Conservation (phyloP, 2,113 vertebrate species). For the Centropristis striata region DNA sequence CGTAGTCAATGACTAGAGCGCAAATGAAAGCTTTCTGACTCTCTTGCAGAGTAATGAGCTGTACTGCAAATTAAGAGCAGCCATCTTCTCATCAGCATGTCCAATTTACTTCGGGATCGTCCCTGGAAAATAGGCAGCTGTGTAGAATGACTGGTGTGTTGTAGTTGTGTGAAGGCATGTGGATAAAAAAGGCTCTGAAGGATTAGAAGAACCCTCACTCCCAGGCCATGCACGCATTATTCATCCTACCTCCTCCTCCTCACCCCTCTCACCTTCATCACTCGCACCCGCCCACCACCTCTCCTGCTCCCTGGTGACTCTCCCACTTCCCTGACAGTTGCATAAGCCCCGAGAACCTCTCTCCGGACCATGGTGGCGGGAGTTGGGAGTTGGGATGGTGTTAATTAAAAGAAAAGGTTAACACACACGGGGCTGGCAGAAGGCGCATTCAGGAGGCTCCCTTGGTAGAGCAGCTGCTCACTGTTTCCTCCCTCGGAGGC, state of each 20-base stretch:
- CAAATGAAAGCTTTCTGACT: conserved; percentile 49
- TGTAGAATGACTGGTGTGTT: conserved; percentile 58
- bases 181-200: conserved; percentile 75
- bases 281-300: conserved; percentile 65
- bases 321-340: conserved; percentile 78
- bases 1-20: conserved; percentile 22
- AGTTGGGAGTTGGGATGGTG: conserved; percentile 74
- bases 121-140: conserved; percentile 67
- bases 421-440: conserved; percentile 76
- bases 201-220: conserved; percentile 78
- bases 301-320: conserved; percentile 56
- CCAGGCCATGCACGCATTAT: conserved; percentile 80
- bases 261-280: conserved; percentile 68
- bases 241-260: conserved; percentile 75
- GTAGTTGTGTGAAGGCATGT: conserved; percentile 70
- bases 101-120: conserved; percentile 66
- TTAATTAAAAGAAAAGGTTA: conserved; percentile 89
- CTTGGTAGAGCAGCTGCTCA: conserved; percentile 80
- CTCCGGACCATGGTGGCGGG: conserved; percentile 73
- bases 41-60: conserved; percentile 62
- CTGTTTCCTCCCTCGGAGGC: conserved; percentile 64
- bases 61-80: conserved; percentile 65
- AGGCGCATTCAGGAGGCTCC: conserved; percentile 74
- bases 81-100: conserved; percentile 71
- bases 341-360: conserved; percentile 74